A percentile compares a stretch with the other conserved stretches of the same genome.
phyloP scores from a whole-genome alignment of 2,888 invertebrate genomes.

The Andrena flavipes region DNA sequence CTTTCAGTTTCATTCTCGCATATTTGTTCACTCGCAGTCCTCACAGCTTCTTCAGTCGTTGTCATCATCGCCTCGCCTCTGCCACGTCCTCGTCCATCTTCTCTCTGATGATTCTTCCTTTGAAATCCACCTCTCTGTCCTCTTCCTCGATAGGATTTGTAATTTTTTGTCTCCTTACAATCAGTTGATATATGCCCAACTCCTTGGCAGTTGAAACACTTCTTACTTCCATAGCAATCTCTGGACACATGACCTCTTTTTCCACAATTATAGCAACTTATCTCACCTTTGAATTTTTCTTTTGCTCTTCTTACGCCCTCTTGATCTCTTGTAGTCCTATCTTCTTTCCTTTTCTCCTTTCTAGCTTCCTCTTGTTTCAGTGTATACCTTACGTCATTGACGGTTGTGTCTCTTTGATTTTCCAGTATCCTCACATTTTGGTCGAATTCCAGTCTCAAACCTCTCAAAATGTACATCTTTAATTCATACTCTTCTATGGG shows the following conservation, averaged over 20 bases:
- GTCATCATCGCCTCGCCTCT: conserved; percentile 18
- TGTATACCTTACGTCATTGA: conserved; percentile 14
- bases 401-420: neutral
- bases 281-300: conserved; percentile 3
- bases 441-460: neutral
- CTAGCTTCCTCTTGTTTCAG: conserved; percentile 23
- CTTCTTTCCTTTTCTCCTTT: neutral
- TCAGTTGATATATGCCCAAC: conserved; percentile 4
- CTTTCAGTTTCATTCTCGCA: neutral
- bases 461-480: conserved; percentile 20
- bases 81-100: neutral
- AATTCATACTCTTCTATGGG: conserved; percentile 16
- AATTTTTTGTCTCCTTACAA: neutral
- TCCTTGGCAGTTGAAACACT: conserved; percentile 30
- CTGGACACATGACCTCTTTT: conserved; percentile 12
- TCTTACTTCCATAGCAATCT: conserved; percentile 1
- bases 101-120: neutral
- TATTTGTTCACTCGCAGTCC: conserved; percentile 4
- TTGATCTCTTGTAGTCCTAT: neutral
- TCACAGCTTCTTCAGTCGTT: conserved; percentile 4
- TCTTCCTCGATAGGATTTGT: neutral
- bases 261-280: conserved; percentile 24
- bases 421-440: conserved; percentile 22
- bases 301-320: conserved; percentile 7
- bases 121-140: neutral